Conservation (phyloP, 1,140 invertebrate genomes). For the Brachionus paranguensis region DNA sequence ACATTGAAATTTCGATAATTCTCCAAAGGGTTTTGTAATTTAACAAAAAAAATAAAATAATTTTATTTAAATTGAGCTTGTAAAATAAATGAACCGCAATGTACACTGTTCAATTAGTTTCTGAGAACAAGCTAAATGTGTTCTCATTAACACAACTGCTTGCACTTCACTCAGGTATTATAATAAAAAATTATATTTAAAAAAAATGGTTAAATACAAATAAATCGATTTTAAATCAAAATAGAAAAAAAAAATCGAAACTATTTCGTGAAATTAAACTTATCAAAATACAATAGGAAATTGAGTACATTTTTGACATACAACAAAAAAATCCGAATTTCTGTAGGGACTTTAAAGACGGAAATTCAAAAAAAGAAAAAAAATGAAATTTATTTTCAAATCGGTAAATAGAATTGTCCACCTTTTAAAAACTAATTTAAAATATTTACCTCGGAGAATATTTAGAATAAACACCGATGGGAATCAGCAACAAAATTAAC, state of each 20-base stretch:
- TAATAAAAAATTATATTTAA: not conserved
- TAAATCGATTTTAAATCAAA: not conserved
- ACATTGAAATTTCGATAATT: not conserved
- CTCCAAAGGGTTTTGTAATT: not conserved
- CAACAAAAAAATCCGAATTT: not conserved
- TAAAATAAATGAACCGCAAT: slow-evolving; percentile 13
- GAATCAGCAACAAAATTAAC: not conserved
- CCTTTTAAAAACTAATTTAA: not conserved
- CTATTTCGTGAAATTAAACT: not conserved
- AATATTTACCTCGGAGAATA: slow-evolving; percentile 15
- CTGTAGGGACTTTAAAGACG: not conserved
- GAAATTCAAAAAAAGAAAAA: not conserved
- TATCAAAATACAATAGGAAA: not conserved
- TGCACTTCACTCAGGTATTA: not conserved
- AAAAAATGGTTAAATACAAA: not conserved
- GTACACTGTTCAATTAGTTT: not conserved
- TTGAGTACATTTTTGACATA: not conserved
- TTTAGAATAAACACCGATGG: not conserved
- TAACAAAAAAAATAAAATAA: not conserved
- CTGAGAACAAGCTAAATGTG: not conserved
- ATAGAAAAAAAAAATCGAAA: not conserved
- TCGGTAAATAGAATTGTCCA: slow-evolving; percentile 6
- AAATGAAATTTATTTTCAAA: not conserved
- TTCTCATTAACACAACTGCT: not conserved
- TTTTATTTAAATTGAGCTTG: not conserved